A percentile compares a stretch with the other conserved stretches of the same genome.
These are phyloP conservation scores for Rhynchopsitta pachyrhyncha DNA, from an alignment of 2,113 vertebrate species.

Conservation along the genomic window DNA sequence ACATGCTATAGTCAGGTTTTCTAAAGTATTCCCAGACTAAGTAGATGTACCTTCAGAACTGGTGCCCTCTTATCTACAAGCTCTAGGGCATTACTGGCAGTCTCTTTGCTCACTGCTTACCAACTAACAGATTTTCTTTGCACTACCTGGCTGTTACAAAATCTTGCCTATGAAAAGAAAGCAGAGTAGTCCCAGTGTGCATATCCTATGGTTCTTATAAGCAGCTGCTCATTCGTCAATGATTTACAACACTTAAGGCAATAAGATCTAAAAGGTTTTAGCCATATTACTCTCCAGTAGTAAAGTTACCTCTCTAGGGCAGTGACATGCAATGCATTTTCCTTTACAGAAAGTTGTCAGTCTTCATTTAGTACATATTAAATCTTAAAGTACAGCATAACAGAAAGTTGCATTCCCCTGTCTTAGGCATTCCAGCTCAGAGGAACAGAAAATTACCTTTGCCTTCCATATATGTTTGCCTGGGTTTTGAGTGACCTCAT, in stretches of 20 bases:
- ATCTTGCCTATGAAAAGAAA: background rate
- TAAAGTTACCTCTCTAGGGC: background rate
- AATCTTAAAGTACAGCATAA: constrained; percentile 18
- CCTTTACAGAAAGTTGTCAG: background rate
- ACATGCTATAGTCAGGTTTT: constrained; percentile 58
- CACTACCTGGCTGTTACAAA: constrained; percentile 49
- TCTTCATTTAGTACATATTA: constrained; percentile 14
- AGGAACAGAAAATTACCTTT: constrained; percentile 41
- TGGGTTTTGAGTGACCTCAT: constrained; percentile 75
- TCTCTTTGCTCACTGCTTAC: background rate
- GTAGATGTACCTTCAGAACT: background rate
- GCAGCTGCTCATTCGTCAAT: background rate
- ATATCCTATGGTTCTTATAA: background rate
- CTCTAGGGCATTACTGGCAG: background rate
- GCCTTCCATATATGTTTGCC: constrained; percentile 73
- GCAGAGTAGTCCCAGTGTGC: background rate
- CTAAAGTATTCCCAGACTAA: constrained; percentile 50
- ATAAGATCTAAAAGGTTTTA: background rate
- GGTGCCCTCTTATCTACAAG: background rate
- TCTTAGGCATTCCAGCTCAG: constrained; percentile 11
- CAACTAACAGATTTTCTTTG: constrained; percentile 25
- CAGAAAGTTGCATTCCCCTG: background rate
- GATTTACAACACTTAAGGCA: background rate
- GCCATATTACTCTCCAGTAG: background rate
- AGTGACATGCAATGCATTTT: background rate